Evolutionary conservation across 2,888 invertebrate genomes (phyloP), one percentile per base, ranked within the genome.

Genomic region (Drosophila prolongata): DNA sequence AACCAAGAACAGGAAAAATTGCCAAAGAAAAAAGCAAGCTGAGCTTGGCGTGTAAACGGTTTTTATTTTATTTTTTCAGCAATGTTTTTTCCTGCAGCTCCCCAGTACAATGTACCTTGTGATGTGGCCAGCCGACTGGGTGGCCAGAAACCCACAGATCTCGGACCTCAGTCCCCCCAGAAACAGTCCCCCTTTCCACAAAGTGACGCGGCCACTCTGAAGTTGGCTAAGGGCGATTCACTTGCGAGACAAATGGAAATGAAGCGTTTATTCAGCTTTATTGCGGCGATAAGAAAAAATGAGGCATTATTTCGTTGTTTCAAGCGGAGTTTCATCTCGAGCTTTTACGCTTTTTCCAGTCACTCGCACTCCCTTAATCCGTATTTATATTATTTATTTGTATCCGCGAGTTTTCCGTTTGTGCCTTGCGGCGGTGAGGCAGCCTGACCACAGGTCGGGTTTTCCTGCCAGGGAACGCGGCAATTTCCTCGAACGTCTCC

Each of bases 221-320:
- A 66, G 59, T 59, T 65, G 72, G 83, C 86, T 78, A 75, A 77
- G 86, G 88, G 82, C 80, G 86, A 80, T 77, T 81, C 77, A 59
- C 66, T 78, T 74, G 81, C 89, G 79, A 89, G 87, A 85, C 88
- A 90, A 90, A 91, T 91, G 89, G 87, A 91, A 90, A 89, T 90
- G 89, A 90, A 89, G 87, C 91, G 90, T 90, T 91, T 91, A 90
- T 89, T 90, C 89, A 90, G 85, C 88, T 89, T 91, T 91, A 91
- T 91, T 90, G 87, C 90, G 57, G 89, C 87, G 90, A 90, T 90
- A 90, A 90, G 89, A 81, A 86, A 81, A 80, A 85, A 87, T 89
- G 85, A 80, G 84, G 80, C 82, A 83, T 79, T 83, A 79, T 78
- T 80, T 83, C 72, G 81, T 87, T 87, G 86, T 87, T 87, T 87